Conservation (phyloP, 2,888 invertebrate species). For the Lycaena phlaeas region DNA sequence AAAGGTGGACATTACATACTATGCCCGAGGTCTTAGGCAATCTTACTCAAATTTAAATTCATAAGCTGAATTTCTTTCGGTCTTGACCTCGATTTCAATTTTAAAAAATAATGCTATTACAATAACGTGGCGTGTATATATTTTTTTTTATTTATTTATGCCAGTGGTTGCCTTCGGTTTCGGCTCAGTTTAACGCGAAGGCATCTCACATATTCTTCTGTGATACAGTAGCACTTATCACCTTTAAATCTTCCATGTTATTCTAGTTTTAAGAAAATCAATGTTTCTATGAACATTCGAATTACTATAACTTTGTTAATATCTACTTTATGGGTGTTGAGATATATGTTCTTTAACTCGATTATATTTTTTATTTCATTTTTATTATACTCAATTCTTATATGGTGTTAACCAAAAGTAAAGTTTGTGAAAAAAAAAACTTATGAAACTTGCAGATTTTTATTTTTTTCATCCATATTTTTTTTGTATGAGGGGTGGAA, state of each 20-base stretch:
- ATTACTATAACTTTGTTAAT: slow-evolving; percentile 56
- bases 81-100: background rate
- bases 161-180: slow-evolving; percentile 8
- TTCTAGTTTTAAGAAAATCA: slow-evolving; percentile 59
- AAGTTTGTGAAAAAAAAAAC: slow-evolving; percentile 69
- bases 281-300: slow-evolving; percentile 60
- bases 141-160: background rate
- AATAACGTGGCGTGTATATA: background rate
- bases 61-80: background rate
- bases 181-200: slow-evolving; percentile 26
- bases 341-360: slow-evolving; percentile 39
- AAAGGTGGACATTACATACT: no score
- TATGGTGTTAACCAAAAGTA: slow-evolving; percentile 49
- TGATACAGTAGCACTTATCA: slow-evolving; percentile 67
- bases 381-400: slow-evolving; percentile 60
- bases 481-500: no score
- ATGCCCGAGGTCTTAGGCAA: background rate
- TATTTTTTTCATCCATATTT: slow-evolving; percentile 68
- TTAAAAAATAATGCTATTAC: no score
- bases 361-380: slow-evolving; percentile 47
- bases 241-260: slow-evolving; percentile 64
- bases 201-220: slow-evolving; percentile 60
- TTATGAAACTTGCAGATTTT: slow-evolving; percentile 72
- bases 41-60: background rate
- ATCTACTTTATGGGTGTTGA: slow-evolving; percentile 58